phyloP scores from a whole-genome alignment of 2,888 invertebrate species.

The Lymantria monacha region DNA sequence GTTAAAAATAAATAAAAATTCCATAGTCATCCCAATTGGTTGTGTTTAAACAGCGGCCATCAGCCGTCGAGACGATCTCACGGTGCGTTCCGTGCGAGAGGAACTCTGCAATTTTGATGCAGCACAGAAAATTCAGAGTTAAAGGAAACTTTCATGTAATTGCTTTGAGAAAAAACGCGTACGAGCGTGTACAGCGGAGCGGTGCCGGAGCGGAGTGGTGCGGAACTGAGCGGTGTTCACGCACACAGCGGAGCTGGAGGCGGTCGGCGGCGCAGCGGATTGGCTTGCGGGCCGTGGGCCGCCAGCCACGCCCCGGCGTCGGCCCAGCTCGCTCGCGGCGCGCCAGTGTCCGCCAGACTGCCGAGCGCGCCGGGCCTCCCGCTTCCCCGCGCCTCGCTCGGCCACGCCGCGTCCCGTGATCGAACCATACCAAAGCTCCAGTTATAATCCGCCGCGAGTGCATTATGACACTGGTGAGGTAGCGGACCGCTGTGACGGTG shows the following conservation, averaged over 20 bases:
- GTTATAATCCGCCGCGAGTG: constrained; percentile 73
- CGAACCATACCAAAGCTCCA: constrained; percentile 55
- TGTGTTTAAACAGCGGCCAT: constrained; percentile 31
- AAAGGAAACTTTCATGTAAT: constrained; percentile 64
- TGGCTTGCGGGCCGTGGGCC: constrained; percentile 42
- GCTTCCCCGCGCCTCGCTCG: constrained; percentile 81
- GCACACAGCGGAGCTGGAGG: constrained; percentile 14
- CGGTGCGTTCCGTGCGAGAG: constrained; percentile 55
- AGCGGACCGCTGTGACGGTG: constrained; percentile 82
- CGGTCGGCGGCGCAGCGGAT: constrained; percentile 25
- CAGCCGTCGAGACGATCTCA: constrained; percentile 37
- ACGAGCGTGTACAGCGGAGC: constrained; percentile 41
- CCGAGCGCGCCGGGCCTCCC: constrained; percentile 82
- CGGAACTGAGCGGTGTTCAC: constrained; percentile 12
- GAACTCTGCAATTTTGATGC: constrained; percentile 60
- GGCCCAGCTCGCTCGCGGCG: constrained; percentile 56
- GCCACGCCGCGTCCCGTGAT: constrained; percentile 72
- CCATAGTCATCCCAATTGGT: constrained; percentile 32
- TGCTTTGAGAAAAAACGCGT: constrained; percentile 53
- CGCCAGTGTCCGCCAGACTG: constrained; percentile 81
- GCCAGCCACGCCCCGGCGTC: constrained; percentile 61
- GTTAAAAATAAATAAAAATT: constrained; percentile 29
- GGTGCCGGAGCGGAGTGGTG: constrained; percentile 38
- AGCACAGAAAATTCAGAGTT: constrained; percentile 60
- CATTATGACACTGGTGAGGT: constrained; percentile 82